These are phyloP conservation scores for Hirtodrosophila trivittata DNA, from an alignment of 2,888 invertebrate genomes.

Conservation along the genomic window DNA sequence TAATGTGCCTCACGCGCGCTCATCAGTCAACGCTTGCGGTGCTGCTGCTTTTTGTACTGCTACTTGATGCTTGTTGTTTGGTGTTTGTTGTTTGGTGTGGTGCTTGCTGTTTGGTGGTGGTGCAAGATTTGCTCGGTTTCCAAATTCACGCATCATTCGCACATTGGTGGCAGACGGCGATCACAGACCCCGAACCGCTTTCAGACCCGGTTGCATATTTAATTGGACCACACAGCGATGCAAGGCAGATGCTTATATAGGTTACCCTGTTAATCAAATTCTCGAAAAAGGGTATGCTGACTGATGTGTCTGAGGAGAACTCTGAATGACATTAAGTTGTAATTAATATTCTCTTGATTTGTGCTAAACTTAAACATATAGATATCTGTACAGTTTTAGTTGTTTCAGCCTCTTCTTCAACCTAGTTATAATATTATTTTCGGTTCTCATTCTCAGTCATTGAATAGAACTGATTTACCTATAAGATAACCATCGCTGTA, in stretches of 20 bases:
- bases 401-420: too few relatives aligned
- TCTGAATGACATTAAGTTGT: too few relatives aligned
- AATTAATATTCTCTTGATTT: too few relatives aligned
- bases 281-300: neutral
- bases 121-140: constrained; percentile 63
- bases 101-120: too few relatives aligned
- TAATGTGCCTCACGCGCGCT: constrained; percentile 77
- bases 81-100: constrained; percentile 1
- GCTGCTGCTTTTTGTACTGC: too few relatives aligned
- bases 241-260: constrained; percentile 40
- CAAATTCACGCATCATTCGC: constrained; percentile 83
- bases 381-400: too few relatives aligned
- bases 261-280: constrained; percentile 21
- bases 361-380: too few relatives aligned
- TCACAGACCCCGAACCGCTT: constrained; percentile 35
- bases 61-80: constrained; percentile 12
- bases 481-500: too few relatives aligned
- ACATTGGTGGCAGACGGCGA: constrained; percentile 69
- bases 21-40: constrained; percentile 70
- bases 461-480: too few relatives aligned
- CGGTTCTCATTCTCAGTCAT: too few relatives aligned
- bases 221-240: constrained; percentile 81
- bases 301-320: too few relatives aligned
- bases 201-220: constrained; percentile 68
- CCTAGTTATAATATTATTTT: too few relatives aligned